These are phyloP conservation scores for Leptonema lineaticorne DNA, from an alignment of 1,140 invertebrate genomes.

Conservation along the genomic window DNA sequence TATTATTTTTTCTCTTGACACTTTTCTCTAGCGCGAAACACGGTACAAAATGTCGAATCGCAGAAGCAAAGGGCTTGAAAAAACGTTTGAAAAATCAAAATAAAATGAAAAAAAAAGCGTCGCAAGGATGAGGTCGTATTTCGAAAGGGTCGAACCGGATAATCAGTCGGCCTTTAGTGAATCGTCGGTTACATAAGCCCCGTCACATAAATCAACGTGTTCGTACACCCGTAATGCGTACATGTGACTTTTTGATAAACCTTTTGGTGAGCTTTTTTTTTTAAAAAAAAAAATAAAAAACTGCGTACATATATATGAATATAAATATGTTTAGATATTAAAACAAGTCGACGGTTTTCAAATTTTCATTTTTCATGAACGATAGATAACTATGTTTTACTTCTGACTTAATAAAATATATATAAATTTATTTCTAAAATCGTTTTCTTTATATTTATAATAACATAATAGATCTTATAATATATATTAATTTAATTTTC, in stretches of 20 bases:
- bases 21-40: no score
- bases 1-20: no score
- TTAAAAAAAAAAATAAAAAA: not conserved
- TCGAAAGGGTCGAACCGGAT: slow-evolving; percentile 19
- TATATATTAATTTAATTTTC: no score
- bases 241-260: slow-evolving; percentile 32
- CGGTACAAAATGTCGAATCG: not conserved
- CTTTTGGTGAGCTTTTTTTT: not conserved
- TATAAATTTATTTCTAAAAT: no score
- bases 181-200: slow-evolving; percentile 8
- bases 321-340: no score
- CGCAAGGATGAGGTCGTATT: no score
- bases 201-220: slow-evolving; percentile 27
- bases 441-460: no score
- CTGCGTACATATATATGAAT: not conserved
- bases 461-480: no score
- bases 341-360: no score
- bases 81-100: not conserved
- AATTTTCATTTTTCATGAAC: no score
- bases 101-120: not conserved
- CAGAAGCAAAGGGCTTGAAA: not conserved
- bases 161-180: slow-evolving; percentile 27
- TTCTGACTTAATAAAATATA: no score
- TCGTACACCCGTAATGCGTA: slow-evolving; percentile 13
- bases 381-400: no score